phyloP scores from a whole-genome alignment of 2,113 vertebrate species.

The Sminthopsis crassicaudata region DNA sequence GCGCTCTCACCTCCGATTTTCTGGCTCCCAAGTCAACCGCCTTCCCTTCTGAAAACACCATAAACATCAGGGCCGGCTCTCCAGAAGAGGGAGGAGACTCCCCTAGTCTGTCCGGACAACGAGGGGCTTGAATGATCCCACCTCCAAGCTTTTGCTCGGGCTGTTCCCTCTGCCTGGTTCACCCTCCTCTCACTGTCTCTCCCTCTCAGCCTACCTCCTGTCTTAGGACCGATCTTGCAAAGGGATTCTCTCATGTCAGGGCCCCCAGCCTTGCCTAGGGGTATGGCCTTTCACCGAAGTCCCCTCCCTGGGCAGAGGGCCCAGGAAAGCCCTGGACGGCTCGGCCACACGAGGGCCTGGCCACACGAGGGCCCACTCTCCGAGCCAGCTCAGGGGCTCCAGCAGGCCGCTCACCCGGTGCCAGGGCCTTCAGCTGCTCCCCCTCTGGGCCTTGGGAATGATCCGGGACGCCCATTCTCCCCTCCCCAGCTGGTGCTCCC shows the following conservation, averaged over 20 bases:
- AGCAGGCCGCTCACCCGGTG: neutral
- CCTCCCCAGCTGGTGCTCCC: neutral
- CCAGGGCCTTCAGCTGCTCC: neutral
- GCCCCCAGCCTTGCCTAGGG: neutral
- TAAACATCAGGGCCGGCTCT: neutral
- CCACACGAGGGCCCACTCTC: conserved; percentile 2
- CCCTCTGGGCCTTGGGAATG: neutral
- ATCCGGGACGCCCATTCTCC: neutral
- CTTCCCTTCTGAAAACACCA: neutral
- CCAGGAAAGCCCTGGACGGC: neutral
- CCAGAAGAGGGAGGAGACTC: neutral
- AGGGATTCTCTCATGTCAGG: neutral
- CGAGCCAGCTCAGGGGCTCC: neutral
- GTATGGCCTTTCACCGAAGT: neutral
- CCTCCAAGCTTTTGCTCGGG: neutral
- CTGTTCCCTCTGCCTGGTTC: neutral
- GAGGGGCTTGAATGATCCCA: neutral
- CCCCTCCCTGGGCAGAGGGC: neutral
- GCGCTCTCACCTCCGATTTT: neutral
- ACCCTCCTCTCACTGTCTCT: neutral
- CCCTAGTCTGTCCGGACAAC: rapidly evolving
- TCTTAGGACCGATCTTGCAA: neutral
- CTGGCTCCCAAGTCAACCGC: neutral
- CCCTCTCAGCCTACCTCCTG: neutral
- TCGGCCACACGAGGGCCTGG: neutral